Evolutionary conservation across 1,140 invertebrate species (phyloP), one percentile per base, ranked within the genome.

Genomic region (Eriocheir sinensis): DNA sequence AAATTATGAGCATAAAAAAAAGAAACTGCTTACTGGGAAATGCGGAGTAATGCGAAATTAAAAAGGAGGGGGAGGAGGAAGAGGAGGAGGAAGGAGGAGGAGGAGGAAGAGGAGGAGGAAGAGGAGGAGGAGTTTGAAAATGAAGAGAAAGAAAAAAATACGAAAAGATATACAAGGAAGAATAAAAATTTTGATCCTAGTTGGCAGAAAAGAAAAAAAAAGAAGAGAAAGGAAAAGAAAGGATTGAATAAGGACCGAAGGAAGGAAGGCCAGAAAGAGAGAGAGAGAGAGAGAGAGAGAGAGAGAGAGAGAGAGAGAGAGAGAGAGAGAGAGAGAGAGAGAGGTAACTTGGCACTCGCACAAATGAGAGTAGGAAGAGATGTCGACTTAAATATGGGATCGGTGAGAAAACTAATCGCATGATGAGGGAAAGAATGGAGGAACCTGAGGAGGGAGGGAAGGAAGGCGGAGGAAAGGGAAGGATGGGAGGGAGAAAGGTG

Each of bases 251-350:
- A 36, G 6, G 34, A 83, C 30, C 4, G 36, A 40, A 15, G 36
- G 27, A 27, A 41, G 36, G 27, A 27, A 41, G 21, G 83, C 36
- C 4, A 32, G n/a, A 32, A 27, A 83, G 80, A 83, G 80, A 83
- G 80, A 83, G 80, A 83, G 80, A 83, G 80, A 83, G 80, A 83
- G 12, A 86, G 30, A 85, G 83, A 85, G 83, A 85, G 83, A 86
- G 83, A 86, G 83, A 86, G 83, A 86, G 83, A 86, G 83, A 40
- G 83, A 86, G 83, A 40, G 60, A 72, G 60, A 72, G 60, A 72
- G 60, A 72, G 60, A 72, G 60, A 72, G 60, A 72, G 60, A 72
- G 60, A 72, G 60, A 72, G 60, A 72, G 60, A n/a, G 60, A 72
- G 60, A 72, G 21, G 21, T 12, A n/a, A 21, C 12, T 72, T 72